Evolutionary conservation across 2,888 invertebrate species (phyloP).

Genomic region (Tuta absoluta): DNA sequence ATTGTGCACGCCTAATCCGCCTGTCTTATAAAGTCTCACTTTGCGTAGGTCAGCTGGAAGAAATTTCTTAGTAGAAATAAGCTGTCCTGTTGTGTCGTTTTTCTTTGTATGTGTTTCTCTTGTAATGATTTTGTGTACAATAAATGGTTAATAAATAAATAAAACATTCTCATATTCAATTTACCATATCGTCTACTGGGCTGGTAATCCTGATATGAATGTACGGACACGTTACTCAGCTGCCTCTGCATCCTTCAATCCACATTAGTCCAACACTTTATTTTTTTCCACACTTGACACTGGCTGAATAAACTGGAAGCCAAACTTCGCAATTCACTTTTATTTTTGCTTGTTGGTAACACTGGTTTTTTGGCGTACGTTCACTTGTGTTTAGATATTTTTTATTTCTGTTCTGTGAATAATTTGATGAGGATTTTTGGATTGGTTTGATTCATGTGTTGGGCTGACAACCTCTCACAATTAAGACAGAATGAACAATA

Average conservation of each 20-base stretch:
- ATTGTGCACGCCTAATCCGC: too few relatives aligned
- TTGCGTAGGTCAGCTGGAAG: too few relatives aligned
- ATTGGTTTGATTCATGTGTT: neutral
- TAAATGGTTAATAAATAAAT: too few relatives aligned
- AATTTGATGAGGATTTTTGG: neutral
- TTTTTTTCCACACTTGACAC: neutral
- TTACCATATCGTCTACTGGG: conserved; percentile 72
- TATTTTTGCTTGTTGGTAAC: neutral
- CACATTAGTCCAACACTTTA: conserved; percentile 7
- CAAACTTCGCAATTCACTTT: neutral
- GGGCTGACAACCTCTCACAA: neutral
- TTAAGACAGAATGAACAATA: too few relatives aligned
- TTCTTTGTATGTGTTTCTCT: too few relatives aligned
- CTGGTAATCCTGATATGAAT: conserved; percentile 76
- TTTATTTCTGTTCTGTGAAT: neutral
- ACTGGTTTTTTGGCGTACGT: neutral
- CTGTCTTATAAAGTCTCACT: too few relatives aligned
- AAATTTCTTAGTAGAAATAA: too few relatives aligned
- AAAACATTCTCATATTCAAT: too few relatives aligned
- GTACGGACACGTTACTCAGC: conserved; percentile 73
- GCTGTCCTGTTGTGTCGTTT: too few relatives aligned
- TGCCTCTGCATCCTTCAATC: conserved; percentile 62
- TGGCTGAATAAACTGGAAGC: neutral
- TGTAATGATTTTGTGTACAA: too few relatives aligned
- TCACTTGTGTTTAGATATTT: neutral